phyloP scores from a whole-genome alignment of 2,113 vertebrate genomes.

The Phalacrocorax aristotelis region DNA sequence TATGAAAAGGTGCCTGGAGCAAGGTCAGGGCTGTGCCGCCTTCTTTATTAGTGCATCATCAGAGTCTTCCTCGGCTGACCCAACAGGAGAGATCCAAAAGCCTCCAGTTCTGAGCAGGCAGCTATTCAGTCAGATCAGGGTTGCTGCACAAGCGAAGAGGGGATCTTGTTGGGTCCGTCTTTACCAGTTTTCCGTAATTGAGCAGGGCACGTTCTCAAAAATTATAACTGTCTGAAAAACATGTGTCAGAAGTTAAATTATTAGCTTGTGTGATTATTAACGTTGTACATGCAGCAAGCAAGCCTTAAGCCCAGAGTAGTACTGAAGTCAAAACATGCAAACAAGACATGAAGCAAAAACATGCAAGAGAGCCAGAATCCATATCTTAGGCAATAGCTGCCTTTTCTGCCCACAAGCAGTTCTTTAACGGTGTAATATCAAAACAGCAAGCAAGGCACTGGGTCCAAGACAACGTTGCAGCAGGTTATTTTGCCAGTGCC shows the following conservation, averaged over 20 bases:
- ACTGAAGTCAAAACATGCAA: not conserved
- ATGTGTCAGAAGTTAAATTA: not conserved
- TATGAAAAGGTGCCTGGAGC: not conserved
- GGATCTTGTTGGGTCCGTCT: not conserved
- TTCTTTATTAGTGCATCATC: not conserved
- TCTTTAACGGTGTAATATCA: not conserved
- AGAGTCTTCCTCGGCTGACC: not conserved
- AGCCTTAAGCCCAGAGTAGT: not conserved
- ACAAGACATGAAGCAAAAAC: too few relatives aligned
- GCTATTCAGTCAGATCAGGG: not conserved
- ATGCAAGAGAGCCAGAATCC: not conserved
- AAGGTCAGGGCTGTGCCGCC: not conserved
- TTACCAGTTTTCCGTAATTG: not conserved
- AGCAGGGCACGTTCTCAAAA: not conserved
- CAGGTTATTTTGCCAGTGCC: not conserved
- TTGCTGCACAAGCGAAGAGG: not conserved
- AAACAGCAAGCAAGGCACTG: not conserved
- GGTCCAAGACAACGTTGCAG: not conserved
- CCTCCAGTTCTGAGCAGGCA: not conserved
- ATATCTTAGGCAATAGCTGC: not conserved
- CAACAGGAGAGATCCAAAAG: not conserved
- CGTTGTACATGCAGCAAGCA: not conserved
- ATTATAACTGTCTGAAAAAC: not conserved
- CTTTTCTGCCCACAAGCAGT: not conserved
- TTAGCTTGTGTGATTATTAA: not conserved